Conservation (phyloP, 2,888 invertebrate species). For the Habroteleia sp. region DNA sequence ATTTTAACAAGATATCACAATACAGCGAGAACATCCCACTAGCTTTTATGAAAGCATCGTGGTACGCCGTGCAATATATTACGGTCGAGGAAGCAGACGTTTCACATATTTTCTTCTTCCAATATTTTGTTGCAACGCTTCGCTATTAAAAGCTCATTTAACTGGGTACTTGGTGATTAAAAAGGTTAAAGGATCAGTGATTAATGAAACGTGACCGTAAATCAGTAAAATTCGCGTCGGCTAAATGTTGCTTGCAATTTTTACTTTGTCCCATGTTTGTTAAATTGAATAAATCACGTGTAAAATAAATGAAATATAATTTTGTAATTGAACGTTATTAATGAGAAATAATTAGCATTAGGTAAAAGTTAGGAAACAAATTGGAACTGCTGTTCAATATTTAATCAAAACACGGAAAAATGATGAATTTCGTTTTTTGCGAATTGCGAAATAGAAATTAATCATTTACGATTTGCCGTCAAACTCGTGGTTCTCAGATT, state of each 20-base stretch:
- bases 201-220: constrained; percentile 20
- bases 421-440: too few relatives aligned
- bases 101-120: constrained; percentile 38
- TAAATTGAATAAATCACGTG: neutral
- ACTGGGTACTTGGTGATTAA: constrained; percentile 30
- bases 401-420: too few relatives aligned
- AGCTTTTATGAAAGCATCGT: constrained; percentile 35
- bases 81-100: constrained; percentile 18
- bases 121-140: constrained; percentile 21
- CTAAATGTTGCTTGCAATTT: constrained; percentile 13
- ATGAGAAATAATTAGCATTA: too few relatives aligned
- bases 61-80: constrained; percentile 25
- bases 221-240: constrained; percentile 22
- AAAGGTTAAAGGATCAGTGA: constrained; percentile 36
- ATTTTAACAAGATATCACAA: constrained; percentile 43
- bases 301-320: neutral
- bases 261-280: neutral
- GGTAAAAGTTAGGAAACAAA: too few relatives aligned
- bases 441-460: too few relatives aligned
- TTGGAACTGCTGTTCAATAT: too few relatives aligned
- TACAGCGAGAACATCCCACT: constrained; percentile 32
- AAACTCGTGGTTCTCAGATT: too few relatives aligned
- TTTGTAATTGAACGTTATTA: neutral
- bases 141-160: constrained; percentile 38
- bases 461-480: too few relatives aligned